Percentiles rank a stretch among this genome's conserved stretches.
Evolutionary conservation across 2,888 invertebrate genomes (phyloP).

Genomic region (Apeira syringaria): DNA sequence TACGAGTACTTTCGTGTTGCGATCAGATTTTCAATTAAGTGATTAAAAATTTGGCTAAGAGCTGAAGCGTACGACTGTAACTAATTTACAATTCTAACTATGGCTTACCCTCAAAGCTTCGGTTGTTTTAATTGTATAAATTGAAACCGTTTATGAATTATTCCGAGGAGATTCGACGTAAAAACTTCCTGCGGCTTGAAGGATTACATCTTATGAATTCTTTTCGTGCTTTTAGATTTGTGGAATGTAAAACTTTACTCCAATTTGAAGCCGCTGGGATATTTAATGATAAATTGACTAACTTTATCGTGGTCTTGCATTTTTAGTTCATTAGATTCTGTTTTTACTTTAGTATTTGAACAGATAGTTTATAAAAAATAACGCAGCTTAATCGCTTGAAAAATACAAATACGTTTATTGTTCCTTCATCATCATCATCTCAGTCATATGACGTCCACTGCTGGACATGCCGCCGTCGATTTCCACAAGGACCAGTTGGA

Average conservation of each 20-base stretch:
- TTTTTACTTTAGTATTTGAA: too few relatives aligned
- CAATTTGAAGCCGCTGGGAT: too few relatives aligned
- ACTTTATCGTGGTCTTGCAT: conserved; percentile 1
- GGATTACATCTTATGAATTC: conserved; percentile 6
- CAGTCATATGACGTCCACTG: too few relatives aligned
- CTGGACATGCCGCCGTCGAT: too few relatives aligned
- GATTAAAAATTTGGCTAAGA: conserved; percentile 39
- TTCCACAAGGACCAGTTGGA: too few relatives aligned
- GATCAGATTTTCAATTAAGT: conserved; percentile 43
- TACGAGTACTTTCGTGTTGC: conserved; percentile 20
- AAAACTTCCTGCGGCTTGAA: conserved; percentile 10
- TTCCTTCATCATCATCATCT: too few relatives aligned
- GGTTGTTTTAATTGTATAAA: conserved; percentile 44
- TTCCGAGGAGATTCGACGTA: conserved; percentile 17
- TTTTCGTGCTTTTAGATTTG: conserved; percentile 3
- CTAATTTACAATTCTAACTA: conserved; percentile 55
- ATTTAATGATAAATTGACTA: too few relatives aligned
- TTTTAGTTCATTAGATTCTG: too few relatives aligned
- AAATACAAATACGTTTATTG: too few relatives aligned
- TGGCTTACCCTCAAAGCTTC: conserved; percentile 32
- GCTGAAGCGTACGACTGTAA: conserved; percentile 39
- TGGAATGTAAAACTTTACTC: background rate
- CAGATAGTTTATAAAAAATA: too few relatives aligned
- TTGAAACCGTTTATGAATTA: conserved; percentile 40
- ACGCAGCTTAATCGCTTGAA: too few relatives aligned